These are phyloP conservation scores for Burhinus bistriatus DNA, from an alignment of 2,113 vertebrate species.

Conservation along the genomic window DNA sequence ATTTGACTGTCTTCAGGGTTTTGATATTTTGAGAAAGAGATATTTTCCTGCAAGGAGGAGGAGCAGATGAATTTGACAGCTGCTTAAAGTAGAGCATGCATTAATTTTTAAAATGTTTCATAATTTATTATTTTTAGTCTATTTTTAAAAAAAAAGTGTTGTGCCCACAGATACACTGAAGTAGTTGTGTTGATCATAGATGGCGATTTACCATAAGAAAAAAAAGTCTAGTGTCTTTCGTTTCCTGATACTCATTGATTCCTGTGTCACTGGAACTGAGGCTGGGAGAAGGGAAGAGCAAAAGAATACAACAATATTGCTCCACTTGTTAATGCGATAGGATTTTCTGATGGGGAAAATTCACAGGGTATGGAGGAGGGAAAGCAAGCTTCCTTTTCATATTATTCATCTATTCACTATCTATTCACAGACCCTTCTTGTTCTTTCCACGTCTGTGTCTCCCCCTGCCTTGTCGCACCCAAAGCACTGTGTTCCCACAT, in stretches of 20 bases:
- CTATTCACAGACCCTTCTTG: neutral
- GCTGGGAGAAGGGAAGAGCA: neutral
- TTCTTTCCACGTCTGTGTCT: neutral
- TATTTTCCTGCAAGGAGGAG: constrained; percentile 13
- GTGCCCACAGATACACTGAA: neutral
- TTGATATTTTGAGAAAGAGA: neutral
- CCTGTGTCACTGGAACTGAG: neutral
- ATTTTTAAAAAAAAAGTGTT: neutral
- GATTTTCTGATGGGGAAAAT: neutral
- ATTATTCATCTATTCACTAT: neutral
- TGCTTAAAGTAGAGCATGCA: constrained; percentile 67
- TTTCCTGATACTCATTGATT: neutral
- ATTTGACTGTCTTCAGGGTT: neutral
- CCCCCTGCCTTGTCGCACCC: neutral
- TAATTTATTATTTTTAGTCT: constrained; percentile 67
- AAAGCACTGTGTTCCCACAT: neutral
- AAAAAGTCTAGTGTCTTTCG: neutral
- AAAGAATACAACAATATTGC: neutral
- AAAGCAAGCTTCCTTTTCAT: neutral
- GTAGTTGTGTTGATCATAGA: neutral
- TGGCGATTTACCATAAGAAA: neutral
- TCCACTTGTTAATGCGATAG: neutral
- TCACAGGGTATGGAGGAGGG: neutral
- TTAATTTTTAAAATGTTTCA: constrained; percentile 74
- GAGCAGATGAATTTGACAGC: constrained; percentile 67